Percentiles rank a stretch among this genome's conserved stretches.
phyloP scores from a whole-genome alignment of 2,888 invertebrate species.

The Diaperis boleti region DNA sequence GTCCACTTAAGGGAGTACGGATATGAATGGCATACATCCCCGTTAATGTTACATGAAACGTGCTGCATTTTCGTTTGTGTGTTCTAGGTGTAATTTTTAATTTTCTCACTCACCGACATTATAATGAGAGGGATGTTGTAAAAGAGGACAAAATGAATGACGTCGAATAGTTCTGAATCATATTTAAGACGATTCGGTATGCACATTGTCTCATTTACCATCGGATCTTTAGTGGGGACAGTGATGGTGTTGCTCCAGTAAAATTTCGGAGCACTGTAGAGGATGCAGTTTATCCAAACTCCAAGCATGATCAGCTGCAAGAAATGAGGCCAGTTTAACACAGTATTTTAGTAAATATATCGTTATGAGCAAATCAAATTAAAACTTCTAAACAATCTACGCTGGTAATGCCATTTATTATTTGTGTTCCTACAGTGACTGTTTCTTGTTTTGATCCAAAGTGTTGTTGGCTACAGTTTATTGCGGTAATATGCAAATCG shows the following conservation, averaged over 20 bases:
- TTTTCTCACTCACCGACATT: slow-evolving; percentile 77
- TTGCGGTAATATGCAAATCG: no score
- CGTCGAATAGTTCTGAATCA: slow-evolving; percentile 82
- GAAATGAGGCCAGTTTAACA: no score
- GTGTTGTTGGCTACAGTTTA: no score
- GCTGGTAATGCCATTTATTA: no score
- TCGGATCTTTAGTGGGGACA: slow-evolving; percentile 67
- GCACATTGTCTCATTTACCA: slow-evolving; percentile 76
- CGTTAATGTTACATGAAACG: neutral
- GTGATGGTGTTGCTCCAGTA: slow-evolving; percentile 85
- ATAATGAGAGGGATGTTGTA: slow-evolving; percentile 85
- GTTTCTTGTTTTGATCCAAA: no score
- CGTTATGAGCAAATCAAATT: no score
- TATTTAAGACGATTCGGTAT: slow-evolving; percentile 81
- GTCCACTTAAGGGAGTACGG: neutral
- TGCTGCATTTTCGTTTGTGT: neutral
- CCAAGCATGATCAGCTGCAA: slow-evolving; percentile 79
- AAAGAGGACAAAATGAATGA: slow-evolving; percentile 85
- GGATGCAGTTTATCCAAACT: slow-evolving; percentile 86
- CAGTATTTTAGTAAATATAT: no score
- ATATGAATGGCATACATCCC: neutral
- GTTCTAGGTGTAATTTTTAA: neutral
- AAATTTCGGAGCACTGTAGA: slow-evolving; percentile 87
- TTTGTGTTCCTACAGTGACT: no score
- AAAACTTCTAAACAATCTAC: no score